Evolutionary conservation across 2,797 vertebrate species (phyloP).

Genomic region (Trematomus bernacchii): DNA sequence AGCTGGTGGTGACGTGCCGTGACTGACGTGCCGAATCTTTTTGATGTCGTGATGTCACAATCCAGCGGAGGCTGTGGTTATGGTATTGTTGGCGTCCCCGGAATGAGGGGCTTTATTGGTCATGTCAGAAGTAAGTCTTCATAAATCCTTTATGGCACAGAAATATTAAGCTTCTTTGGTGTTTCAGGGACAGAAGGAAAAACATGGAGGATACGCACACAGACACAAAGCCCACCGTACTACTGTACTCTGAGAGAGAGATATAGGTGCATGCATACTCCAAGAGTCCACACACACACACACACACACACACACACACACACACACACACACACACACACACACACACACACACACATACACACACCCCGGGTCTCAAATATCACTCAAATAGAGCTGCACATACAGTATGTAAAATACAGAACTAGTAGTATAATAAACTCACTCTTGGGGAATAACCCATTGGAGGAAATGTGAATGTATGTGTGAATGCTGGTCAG

Average conservation of each 20-base stretch:
- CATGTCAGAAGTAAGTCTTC: conserved; percentile 84
- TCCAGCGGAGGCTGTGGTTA: conserved; percentile 75
- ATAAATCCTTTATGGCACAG: conserved; percentile 84
- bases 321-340: conserved; percentile 7
- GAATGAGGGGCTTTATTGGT: conserved; percentile 81
- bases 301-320: neutral
- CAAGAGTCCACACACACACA: conserved; percentile 14
- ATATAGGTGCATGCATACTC: conserved; percentile 7
- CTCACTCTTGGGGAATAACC: neutral
- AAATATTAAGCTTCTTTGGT: conserved; percentile 84
- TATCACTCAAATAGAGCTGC: conserved; percentile 19
- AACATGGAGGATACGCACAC: conserved; percentile 49
- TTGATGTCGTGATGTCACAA: conserved; percentile 84
- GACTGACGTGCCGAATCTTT: conserved; percentile 83
- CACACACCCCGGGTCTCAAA: neutral
- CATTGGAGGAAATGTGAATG: conserved; percentile 5
- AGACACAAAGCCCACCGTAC: conserved; percentile 40
- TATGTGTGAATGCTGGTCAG: neutral
- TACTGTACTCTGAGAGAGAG: conserved; percentile 8
- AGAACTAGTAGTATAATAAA: conserved; percentile 22
- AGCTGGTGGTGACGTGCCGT: conserved; percentile 80
- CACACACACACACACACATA: conserved; percentile 1
- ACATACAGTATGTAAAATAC: conserved; percentile 26
- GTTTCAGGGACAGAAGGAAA: conserved; percentile 68
- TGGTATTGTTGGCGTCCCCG: conserved; percentile 81